phyloP scores from a whole-genome alignment of 2,113 vertebrate genomes.

The Entelurus aequoreus region DNA sequence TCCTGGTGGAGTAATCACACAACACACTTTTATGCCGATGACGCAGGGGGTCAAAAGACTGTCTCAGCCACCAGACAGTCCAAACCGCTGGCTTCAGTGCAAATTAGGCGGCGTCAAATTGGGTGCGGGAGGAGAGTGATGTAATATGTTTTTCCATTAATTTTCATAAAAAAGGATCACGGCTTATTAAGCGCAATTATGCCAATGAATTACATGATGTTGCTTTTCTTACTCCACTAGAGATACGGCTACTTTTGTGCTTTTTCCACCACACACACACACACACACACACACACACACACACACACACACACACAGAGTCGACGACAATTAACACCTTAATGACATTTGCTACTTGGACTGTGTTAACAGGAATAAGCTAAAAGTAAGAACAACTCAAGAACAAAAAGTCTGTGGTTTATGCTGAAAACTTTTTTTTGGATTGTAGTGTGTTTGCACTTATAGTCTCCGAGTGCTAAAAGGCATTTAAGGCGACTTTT shows the following conservation, averaged over 20 bases:
- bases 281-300: too few species aligned
- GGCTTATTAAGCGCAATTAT: conserved; percentile 8
- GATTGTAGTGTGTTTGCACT: background rate
- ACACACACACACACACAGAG: background rate
- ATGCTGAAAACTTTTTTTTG: background rate
- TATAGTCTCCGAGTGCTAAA: conserved; percentile 18
- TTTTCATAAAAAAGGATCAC: background rate
- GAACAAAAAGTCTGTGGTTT: conserved; percentile 20
- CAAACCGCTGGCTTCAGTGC: background rate
- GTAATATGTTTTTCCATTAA: background rate
- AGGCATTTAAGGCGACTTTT: conserved; percentile 15
- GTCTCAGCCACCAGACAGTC: conserved; percentile 11
- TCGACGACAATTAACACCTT: conserved; percentile 53
- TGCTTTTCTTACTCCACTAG: conserved; percentile 9
- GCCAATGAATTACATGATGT: conserved; percentile 7
- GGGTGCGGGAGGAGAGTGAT: background rate
- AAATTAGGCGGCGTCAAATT: background rate
- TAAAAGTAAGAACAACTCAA: conserved; percentile 32
- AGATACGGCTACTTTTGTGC: conserved; percentile 8
- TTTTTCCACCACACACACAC: background rate
- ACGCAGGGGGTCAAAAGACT: conserved; percentile 36
- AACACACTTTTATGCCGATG: conserved; percentile 46
- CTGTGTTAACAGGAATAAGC: conserved; percentile 38
- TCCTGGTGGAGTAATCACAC: conserved; percentile 45
- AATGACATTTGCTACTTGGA: conserved; percentile 53